Base-by-base conservation (phyloP, 2,888 invertebrate species). In the Taphrorychus bicolor region DNA sequence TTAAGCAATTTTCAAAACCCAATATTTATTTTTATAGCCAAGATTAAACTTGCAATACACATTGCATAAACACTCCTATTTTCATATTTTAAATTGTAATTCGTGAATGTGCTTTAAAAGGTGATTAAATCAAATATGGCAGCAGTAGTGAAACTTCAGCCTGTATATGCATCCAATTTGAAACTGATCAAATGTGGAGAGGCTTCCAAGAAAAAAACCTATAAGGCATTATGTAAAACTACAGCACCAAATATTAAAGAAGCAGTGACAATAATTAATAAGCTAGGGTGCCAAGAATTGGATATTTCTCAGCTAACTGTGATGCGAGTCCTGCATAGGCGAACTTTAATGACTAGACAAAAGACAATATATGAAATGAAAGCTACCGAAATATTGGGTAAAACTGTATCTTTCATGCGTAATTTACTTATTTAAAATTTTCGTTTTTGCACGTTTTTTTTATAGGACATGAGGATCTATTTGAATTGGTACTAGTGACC, bases 161-260 rank as follows among this genome's bases (percentile, higher is more conserved):
- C 89, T 69, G 87, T 92, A 5, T 79, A 85, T 14, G 87, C 84
- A 87, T 87, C 82, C 49, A 69, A 69, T 49, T 59, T 66, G 40
- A 62, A 17, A 14, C 24, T 53, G 19, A 69, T 71, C 7, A 71
- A 71, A 86, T 86, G 89, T 71, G 97, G 97, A 0, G 97, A 97
- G 81, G 91, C 93, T 77, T 86, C 87, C 17, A 98, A 98, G 81
- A 88, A 87, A 9, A 98, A 98, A 83, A 87, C 87, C 0, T 98
- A 98, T 81, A 85, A 88, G 62, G 96, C 95, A 0, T 82, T 96
- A 1, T 95, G 95, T 72, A 71, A 78, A 59, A 75, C 83, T 0
- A 72, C 83, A 41, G 69, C 78, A 7, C 76, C 80, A 0, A 67
- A 75, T 61, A 84, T 87, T 0, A 74, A 83, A 1, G 84, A 86